These are phyloP conservation scores for Colletes gigas DNA, from an alignment of 1,140 invertebrate species.

Conservation along the genomic window DNA sequence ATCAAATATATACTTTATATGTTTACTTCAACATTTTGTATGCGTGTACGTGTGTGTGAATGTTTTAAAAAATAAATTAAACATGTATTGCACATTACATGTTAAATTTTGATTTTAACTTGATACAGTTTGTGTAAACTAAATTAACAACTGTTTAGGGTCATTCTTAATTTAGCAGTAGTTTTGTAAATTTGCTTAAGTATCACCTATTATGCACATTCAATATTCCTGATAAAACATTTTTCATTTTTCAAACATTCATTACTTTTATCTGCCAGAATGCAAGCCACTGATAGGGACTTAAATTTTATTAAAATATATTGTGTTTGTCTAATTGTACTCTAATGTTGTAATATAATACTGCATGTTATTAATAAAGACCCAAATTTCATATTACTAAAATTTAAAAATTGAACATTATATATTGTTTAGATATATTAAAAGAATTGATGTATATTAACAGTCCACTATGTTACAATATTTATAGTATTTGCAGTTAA, in stretches of 20 bases:
- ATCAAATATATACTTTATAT: constrained; percentile 18
- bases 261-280: constrained; percentile 64
- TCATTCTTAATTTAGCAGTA: constrained; percentile 12
- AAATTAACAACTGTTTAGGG: constrained; percentile 3
- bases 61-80: background rate
- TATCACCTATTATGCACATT: constrained; percentile 22
- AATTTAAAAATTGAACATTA: constrained; percentile 1
- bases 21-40: background rate
- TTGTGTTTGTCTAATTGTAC: constrained; percentile 26
- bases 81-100: constrained; percentile 15
- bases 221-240: background rate
- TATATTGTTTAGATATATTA: background rate
- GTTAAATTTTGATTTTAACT: constrained; percentile 14
- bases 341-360: constrained; percentile 35
- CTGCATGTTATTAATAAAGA: constrained; percentile 47
- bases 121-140: constrained; percentile 1
- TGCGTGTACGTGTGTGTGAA: background rate
- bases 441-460: constrained; percentile 16
- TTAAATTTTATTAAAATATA: constrained; percentile 38
- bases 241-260: constrained; percentile 10
- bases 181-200: constrained; percentile 30
- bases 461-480: background rate
- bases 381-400: background rate
- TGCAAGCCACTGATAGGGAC: constrained; percentile 65
- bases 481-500: constrained; percentile 10